These are phyloP conservation scores for Hephaestus fuliginosus DNA, from an alignment of 2,797 vertebrate species.

Conservation along the genomic window DNA sequence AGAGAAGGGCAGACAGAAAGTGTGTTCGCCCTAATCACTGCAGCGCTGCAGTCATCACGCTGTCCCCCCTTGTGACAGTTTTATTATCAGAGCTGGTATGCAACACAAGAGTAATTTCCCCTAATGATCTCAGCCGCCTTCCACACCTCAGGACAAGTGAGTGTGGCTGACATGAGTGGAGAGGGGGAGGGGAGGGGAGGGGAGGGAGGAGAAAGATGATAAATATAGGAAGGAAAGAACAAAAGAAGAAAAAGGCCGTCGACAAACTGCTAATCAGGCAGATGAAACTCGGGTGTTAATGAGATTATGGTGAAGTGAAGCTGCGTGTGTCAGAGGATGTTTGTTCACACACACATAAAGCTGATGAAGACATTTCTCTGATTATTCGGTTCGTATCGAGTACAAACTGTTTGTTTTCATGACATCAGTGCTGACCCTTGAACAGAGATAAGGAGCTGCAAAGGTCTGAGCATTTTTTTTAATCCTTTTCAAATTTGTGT, in stretches of 20 bases:
- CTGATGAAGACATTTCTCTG: too few relatives aligned
- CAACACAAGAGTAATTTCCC: slow-evolving; percentile 80
- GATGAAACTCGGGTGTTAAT: not conserved
- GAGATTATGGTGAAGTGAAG: not conserved
- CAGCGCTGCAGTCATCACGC: slow-evolving; percentile 58
- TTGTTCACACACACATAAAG: too few relatives aligned
- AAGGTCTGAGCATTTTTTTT: too few relatives aligned
- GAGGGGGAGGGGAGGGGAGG: not conserved
- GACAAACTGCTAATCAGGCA: not conserved
- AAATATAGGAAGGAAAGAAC: slow-evolving; percentile 4
- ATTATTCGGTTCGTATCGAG: too few relatives aligned
- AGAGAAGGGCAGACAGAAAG: slow-evolving; percentile 30
- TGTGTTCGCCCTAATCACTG: slow-evolving; percentile 41
- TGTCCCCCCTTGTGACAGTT: slow-evolving; percentile 73
- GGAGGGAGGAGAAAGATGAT: not conserved
- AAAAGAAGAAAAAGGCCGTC: not conserved
- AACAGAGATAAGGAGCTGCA: too few relatives aligned
- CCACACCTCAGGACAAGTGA: slow-evolving; percentile 84
- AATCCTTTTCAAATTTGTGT: too few relatives aligned
- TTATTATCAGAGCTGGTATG: slow-evolving; percentile 84
- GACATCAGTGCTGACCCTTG: too few relatives aligned
- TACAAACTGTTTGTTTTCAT: too few relatives aligned
- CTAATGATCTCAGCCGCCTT: slow-evolving; percentile 80
- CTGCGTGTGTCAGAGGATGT: not conserved
- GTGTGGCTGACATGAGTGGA: slow-evolving; percentile 79